phyloP scores from a whole-genome alignment of 2,888 invertebrate genomes.

The Sinhomidia bicolor region DNA sequence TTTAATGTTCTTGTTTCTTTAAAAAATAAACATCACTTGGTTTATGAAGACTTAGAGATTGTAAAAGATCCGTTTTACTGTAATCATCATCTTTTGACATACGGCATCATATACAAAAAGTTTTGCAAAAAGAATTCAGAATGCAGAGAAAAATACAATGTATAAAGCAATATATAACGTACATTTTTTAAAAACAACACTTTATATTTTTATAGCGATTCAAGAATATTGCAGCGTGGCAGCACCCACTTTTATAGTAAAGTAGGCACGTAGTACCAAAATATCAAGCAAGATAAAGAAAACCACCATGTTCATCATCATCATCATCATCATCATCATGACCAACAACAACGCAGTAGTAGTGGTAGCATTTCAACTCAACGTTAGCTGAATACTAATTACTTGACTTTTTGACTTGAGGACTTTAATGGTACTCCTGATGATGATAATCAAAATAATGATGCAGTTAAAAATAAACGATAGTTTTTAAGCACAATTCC shows the following conservation, averaged over 20 bases:
- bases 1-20: neutral
- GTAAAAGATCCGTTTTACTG: conserved; percentile 33
- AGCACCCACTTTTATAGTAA: conserved; percentile 40
- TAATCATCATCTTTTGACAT: conserved; percentile 26
- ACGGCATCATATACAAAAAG: conserved; percentile 23
- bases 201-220: too few species aligned
- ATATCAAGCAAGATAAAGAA: neutral
- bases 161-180: neutral
- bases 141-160: neutral
- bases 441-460: conserved; percentile 24
- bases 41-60: conserved; percentile 7
- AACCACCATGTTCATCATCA: conserved; percentile 11
- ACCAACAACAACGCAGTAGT: conserved; percentile 13
- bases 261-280: neutral
- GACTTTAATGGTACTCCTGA: conserved; percentile 1
- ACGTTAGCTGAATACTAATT: conserved; percentile 64
- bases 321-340: too few species aligned
- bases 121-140: neutral
- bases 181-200: neutral
- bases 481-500: too few species aligned
- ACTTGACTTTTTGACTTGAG: conserved; percentile 40
- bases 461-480: too few species aligned
- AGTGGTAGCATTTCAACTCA: neutral
- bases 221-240: conserved; percentile 21
- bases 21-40: neutral